Conservation (phyloP, 2,888 invertebrate species). For the Drosophila birchii region DNA sequence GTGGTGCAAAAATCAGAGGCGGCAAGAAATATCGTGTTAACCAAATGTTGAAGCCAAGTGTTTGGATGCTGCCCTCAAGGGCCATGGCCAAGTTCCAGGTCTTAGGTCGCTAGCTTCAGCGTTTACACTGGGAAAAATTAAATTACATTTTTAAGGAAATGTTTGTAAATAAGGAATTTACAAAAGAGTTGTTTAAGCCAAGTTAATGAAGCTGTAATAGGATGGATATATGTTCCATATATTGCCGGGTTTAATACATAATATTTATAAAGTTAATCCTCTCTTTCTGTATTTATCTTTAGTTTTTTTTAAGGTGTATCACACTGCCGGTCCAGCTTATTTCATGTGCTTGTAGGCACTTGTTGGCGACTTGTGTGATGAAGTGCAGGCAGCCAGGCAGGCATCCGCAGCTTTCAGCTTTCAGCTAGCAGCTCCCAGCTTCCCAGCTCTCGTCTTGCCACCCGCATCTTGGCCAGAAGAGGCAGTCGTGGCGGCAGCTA, state of each 20-base stretch:
- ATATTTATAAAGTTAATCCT: neutral
- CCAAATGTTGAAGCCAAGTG: slow-evolving; percentile 78
- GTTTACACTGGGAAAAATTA: neutral
- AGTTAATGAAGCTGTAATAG: neutral
- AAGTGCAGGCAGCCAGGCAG: slow-evolving; percentile 68
- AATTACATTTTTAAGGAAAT: too few species aligned
- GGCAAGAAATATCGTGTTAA: slow-evolving; percentile 76
- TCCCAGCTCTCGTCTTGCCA: slow-evolving; percentile 42
- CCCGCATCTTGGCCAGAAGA: slow-evolving; percentile 65
- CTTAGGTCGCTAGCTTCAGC: slow-evolving; percentile 2
- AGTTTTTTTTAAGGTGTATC: neutral
- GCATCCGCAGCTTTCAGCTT: slow-evolving; percentile 35
- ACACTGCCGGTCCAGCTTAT: slow-evolving; percentile 24
- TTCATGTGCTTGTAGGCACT: slow-evolving; percentile 55
- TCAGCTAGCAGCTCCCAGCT: neutral
- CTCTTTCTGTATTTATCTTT: neutral
- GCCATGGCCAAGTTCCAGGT: slow-evolving; percentile 41
- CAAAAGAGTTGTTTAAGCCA: rapidly evolving
- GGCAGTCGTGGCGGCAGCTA: slow-evolving; percentile 34
- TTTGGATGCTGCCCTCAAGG: slow-evolving; percentile 70
- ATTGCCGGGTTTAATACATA: too few species aligned
- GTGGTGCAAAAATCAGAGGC: slow-evolving; percentile 67
- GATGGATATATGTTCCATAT: neutral
- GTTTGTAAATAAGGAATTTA: too few species aligned
- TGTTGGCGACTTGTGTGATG: slow-evolving; percentile 71